Base-by-base conservation (phyloP, 2,888 invertebrate genomes). In the Frankliniella intonsa region DNA sequence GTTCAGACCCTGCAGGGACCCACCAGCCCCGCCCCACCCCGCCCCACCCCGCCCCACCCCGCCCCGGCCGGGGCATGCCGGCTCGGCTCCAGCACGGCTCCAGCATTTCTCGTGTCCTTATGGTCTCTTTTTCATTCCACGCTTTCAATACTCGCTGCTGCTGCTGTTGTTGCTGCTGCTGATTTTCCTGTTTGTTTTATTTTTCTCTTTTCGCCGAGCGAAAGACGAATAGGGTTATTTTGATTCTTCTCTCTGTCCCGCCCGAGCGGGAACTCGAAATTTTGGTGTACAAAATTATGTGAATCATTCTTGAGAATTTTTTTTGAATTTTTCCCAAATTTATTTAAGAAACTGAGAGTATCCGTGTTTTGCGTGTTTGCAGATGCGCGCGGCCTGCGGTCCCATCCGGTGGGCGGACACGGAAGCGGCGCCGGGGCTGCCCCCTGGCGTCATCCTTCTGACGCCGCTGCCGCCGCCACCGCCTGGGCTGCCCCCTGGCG, bases 51-150 rank as follows among this genome's bases (percentile, higher is more conserved):
- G 11, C 62, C 14, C 19, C 62, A n/a, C n/a, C 55, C 14, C 17
- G 55, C 14, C 9, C 3, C 55, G 62, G 62, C 0, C 62, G 19
- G 62, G 62, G 62, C 62, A 14, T 0, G 62, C 17, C 62, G 62
- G 62, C 62, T 14, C 62, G 62, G 11, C 62, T n/a, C 7, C 62
- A 17, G 55, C 12, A 12, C 55, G 17, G 55, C 12, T 12, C 62
- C 62, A n/a, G 62, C 62, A 62, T 62, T 62, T 62, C 62, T 62
- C n/a, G 62, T 8, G n/a, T 62, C 62, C 14, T 62, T 62, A 55
- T 55, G n/a, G 19, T 62, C n/a, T 62, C 62, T 62, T 62, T 62
- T 62, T 62, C 62, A 62, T 62, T 62, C 62, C 62, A 19, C 62
- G 17, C 19, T n/a, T 62, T n/a, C 62, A 19, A 19, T 19, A 17